Evolutionary conservation across 2,113 vertebrate genomes (phyloP).

Genomic region (Sceloporus undulatus): DNA sequence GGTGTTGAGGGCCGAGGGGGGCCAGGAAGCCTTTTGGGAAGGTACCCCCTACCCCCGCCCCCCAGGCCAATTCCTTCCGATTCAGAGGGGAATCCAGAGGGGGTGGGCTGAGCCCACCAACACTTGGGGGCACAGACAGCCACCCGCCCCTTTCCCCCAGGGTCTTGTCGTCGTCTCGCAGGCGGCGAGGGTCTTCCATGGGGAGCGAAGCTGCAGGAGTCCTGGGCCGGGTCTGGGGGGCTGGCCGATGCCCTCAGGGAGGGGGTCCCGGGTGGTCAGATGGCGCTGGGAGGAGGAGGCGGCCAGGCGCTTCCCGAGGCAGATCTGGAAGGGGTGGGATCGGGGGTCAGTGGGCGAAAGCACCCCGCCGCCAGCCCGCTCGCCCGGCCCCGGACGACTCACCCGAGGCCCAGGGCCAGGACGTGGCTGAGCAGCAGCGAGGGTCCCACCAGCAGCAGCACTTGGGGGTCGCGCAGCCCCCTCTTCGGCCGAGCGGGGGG

Average conservation of each 20-base stretch:
- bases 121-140: neutral
- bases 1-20: too few relatives aligned
- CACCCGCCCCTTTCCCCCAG: too few relatives aligned
- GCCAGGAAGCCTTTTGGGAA: neutral
- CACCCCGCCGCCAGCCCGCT: neutral
- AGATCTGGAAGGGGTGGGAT: neutral
- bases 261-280: neutral
- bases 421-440: constrained; percentile 4
- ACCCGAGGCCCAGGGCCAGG: neutral
- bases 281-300: neutral
- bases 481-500: neutral
- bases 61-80: neutral
- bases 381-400: neutral
- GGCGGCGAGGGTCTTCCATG: neutral
- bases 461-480: neutral
- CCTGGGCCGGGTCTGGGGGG: neutral
- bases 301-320: neutral
- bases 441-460: neutral
- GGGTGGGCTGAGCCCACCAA: neutral
- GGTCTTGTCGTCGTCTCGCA: neutral
- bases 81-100: neutral
- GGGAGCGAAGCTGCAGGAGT: neutral
- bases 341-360: neutral
- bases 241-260: neutral
- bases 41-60: too few relatives aligned